These are phyloP conservation scores for Eupithecia pulchellata DNA, from an alignment of 2,888 invertebrate genomes.

Conservation along the genomic window DNA sequence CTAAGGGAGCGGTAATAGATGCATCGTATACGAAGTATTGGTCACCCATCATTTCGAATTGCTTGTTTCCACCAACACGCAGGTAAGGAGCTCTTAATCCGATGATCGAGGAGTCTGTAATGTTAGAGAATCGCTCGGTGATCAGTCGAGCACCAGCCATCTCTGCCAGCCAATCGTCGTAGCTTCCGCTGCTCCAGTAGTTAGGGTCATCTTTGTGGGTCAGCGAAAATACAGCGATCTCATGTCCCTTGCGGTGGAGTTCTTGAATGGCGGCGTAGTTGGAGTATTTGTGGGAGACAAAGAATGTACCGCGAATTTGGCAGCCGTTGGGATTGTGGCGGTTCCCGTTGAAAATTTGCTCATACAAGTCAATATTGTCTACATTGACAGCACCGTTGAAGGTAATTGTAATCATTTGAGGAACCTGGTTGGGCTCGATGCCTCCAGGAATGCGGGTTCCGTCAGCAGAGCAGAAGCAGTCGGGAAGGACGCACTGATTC, in stretches of 20 bases:
- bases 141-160: constrained; percentile 96
- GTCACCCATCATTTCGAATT: constrained; percentile 98
- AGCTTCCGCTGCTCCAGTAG: constrained; percentile 94
- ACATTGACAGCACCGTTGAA: constrained; percentile 97
- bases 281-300: constrained; percentile 96
- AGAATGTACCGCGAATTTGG: constrained; percentile 95
- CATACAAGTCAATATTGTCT: constrained; percentile 96
- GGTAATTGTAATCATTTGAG: constrained; percentile 96
- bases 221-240: constrained; percentile 95
- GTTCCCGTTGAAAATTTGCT: constrained; percentile 94
- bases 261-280: constrained; percentile 96
- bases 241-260: constrained; percentile 94
- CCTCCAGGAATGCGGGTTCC: constrained; percentile 95
- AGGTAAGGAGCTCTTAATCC: constrained; percentile 95
- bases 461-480: constrained; percentile 97
- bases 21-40: constrained; percentile 98
- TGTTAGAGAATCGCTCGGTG: constrained; percentile 95
- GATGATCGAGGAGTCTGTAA: constrained; percentile 95
- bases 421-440: constrained; percentile 93
- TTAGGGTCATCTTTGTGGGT: constrained; percentile 97
- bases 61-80: constrained; percentile 96
- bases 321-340: constrained; percentile 95
- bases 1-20: constrained; percentile 95
- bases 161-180: constrained; percentile 97
- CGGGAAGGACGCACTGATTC: constrained; percentile 94